A percentile compares a stretch with the other conserved stretches of the same genome.
Evolutionary conservation across 2,888 invertebrate genomes (phyloP).

Genomic region (Drosophila meridionalis): DNA sequence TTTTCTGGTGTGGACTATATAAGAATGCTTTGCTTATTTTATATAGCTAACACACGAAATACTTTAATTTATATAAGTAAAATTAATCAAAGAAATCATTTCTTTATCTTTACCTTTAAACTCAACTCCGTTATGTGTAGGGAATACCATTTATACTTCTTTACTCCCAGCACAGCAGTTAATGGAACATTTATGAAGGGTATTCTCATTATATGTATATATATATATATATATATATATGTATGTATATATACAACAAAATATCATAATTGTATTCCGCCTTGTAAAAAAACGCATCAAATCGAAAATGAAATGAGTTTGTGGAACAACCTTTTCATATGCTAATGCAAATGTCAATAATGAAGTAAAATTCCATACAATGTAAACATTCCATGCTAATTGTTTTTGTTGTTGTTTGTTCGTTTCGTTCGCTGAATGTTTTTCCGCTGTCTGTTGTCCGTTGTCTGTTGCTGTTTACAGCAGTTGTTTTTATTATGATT

Average conservation of each 20-base stretch:
- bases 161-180: not conserved
- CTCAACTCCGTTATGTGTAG: too few relatives aligned
- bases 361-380: slow-evolving; percentile 66
- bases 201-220: not conserved
- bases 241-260: not conserved
- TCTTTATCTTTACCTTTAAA: too few relatives aligned
- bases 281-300: not conserved
- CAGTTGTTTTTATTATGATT: slow-evolving; percentile 50
- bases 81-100: too few relatives aligned
- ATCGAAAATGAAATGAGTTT: slow-evolving; percentile 2
- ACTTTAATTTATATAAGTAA: too few relatives aligned
- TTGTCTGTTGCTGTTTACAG: slow-evolving; percentile 31
- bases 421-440: slow-evolving; percentile 9
- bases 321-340: slow-evolving; percentile 25
- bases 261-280: not conserved
- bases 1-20: too few relatives aligned
- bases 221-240: not conserved
- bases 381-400: slow-evolving; percentile 63
- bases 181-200: not conserved
- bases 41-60: too few relatives aligned
- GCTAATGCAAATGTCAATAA: slow-evolving; percentile 70
- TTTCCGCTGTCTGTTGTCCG: not conserved
- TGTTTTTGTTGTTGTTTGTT: slow-evolving; percentile 45
- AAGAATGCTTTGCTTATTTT: too few relatives aligned
- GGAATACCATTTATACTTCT: too few relatives aligned